Evolutionary conservation across 2,888 invertebrate species (phyloP).

Genomic region (Heliconius charithonia): DNA sequence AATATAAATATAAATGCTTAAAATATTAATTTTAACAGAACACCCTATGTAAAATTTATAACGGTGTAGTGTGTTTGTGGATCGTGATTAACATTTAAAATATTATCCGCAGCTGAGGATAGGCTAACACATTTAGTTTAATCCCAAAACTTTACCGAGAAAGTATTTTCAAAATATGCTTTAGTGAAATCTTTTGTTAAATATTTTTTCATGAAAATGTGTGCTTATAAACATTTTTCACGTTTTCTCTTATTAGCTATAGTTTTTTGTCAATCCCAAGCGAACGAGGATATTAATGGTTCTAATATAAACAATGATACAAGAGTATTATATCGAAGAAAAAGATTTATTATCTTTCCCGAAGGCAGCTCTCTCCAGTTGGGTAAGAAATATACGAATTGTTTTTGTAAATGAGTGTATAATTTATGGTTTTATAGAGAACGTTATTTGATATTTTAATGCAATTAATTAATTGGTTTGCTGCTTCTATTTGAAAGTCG

Average conservation of each 20-base stretch:
- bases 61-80: constrained; percentile 61
- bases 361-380: constrained; percentile 85
- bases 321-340: constrained; percentile 76
- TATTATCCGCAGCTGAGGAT: constrained; percentile 42
- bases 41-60: constrained; percentile 57
- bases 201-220: constrained; percentile 25
- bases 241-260: constrained; percentile 8
- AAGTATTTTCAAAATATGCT: constrained; percentile 16
- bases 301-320: constrained; percentile 37
- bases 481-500: background rate
- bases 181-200: background rate
- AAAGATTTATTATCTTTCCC: constrained; percentile 84
- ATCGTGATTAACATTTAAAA: constrained; percentile 64
- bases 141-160: constrained; percentile 46
- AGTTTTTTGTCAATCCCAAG: constrained; percentile 30
- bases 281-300: constrained; percentile 17
- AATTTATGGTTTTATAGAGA: constrained; percentile 7
- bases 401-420: constrained; percentile 18
- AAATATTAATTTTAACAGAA: constrained; percentile 16
- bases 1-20: background rate
- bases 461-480: background rate
- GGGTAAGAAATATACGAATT: constrained; percentile 63
- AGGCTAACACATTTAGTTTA: constrained; percentile 49
- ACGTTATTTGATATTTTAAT: background rate
- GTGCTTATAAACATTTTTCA: background rate